A percentile compares a stretch with the other conserved stretches of the same genome.
phyloP scores from a whole-genome alignment of 2,113 vertebrate species.

The Thermophis baileyi region DNA sequence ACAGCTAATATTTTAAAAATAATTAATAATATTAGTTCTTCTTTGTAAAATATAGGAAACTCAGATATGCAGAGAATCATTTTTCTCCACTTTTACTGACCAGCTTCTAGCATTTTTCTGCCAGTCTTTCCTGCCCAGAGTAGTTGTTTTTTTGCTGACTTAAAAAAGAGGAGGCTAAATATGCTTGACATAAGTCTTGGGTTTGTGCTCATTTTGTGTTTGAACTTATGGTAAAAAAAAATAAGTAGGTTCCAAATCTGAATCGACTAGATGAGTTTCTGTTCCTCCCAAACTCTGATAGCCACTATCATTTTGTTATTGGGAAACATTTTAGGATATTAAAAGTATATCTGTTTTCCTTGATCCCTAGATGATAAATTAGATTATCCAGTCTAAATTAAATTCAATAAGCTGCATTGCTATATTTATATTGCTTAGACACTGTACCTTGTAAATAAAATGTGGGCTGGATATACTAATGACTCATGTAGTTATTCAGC shows the following conservation, averaged over 20 bases:
- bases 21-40: background rate
- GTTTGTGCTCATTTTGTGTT: background rate
- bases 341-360: background rate
- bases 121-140: background rate
- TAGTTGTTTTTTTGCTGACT: background rate
- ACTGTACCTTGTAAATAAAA: background rate
- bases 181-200: background rate
- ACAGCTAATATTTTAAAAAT: background rate
- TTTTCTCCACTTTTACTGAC: background rate
- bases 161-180: background rate
- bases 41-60: background rate
- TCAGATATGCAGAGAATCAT: background rate
- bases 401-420: background rate
- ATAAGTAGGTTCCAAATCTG: background rate
- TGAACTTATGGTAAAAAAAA: background rate
- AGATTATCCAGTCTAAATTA: background rate
- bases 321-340: background rate
- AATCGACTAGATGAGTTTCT: background rate
- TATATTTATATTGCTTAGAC: background rate
- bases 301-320: background rate
- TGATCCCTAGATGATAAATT: background rate
- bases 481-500: slow-evolving; percentile 7
- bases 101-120: background rate
- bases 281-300: background rate
- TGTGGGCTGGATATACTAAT: background rate